These are phyloP conservation scores for Anthopleura sola DNA, from an alignment of 64 coral and sea anemone species.

Conservation along the genomic window DNA sequence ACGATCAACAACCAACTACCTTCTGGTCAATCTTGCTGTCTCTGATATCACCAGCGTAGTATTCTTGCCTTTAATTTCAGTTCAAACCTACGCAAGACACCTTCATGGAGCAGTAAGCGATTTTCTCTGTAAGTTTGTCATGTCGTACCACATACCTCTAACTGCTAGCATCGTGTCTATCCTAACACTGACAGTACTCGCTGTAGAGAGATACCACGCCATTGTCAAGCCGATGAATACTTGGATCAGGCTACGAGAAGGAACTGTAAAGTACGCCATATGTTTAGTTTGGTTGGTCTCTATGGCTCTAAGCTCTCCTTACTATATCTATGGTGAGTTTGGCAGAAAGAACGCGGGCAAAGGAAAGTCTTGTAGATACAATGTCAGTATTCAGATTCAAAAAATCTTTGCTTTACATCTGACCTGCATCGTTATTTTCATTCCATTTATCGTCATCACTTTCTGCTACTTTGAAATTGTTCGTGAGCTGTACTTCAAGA, in stretches of 20 bases:
- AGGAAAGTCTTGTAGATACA: background rate
- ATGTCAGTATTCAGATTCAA: too few relatives aligned
- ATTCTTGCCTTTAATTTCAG: too few relatives aligned
- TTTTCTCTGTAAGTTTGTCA: background rate
- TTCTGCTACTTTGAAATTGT: slow-evolving; percentile 31
- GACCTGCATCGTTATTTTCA: background rate
- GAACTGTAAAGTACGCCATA: background rate
- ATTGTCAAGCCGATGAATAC: slow-evolving; percentile 7
- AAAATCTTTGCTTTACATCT: too few relatives aligned
- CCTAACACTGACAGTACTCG: slow-evolving; percentile 11
- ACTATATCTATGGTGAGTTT: background rate
- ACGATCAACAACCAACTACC: too few relatives aligned
- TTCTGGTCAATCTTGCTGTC: too few relatives aligned
- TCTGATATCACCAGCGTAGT: too few relatives aligned
- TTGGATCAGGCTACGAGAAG: background rate
- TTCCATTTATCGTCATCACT: slow-evolving; percentile 1
- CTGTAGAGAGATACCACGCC: slow-evolving; percentile 17
- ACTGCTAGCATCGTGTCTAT: slow-evolving; percentile 13
- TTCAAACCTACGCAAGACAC: too few relatives aligned
- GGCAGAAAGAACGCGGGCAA: background rate
- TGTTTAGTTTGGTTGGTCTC: background rate
- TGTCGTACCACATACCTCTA: background rate
- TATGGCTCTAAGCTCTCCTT: background rate
- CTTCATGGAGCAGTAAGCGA: too few relatives aligned
- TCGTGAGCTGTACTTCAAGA: slow-evolving; percentile 17